These are phyloP conservation scores for Acanthosepion esculentum DNA, from an alignment of 2,888 invertebrate species.

Conservation along the genomic window DNA sequence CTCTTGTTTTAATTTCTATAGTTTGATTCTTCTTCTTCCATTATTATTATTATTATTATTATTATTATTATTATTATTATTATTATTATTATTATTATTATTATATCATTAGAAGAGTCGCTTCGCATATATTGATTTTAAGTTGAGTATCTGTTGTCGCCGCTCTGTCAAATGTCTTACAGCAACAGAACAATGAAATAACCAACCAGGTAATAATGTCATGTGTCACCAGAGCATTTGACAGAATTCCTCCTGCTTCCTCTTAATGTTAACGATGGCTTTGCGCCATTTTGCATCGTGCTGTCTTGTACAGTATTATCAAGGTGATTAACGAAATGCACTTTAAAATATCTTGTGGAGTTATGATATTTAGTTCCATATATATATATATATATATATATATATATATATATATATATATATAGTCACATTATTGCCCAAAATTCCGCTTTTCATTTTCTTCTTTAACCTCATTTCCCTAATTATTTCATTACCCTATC, in stretches of 20 bases:
- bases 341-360: too few species aligned
- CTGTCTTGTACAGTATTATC: not conserved
- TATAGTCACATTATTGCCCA: too few species aligned
- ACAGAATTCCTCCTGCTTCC: not conserved
- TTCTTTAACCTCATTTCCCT: too few species aligned
- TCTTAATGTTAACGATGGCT: not conserved
- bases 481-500: too few species aligned
- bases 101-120: not conserved
- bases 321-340: not conserved
- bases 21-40: not conserved
- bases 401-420: too few species aligned
- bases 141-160: conserved; percentile 33
- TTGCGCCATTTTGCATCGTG: not conserved
- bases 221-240: conserved; percentile 6
- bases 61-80: not conserved
- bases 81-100: not conserved
- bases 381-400: too few species aligned
- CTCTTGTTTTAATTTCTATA: not conserved
- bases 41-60: not conserved
- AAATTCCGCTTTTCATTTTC: too few species aligned
- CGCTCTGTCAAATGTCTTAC: conserved; percentile 12
- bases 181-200: not conserved
- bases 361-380: too few species aligned
- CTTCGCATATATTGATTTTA: conserved; percentile 22
- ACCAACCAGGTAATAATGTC: not conserved